Evolutionary conservation across 2,113 vertebrate genomes (phyloP).

Genomic region (Natator depressus): DNA sequence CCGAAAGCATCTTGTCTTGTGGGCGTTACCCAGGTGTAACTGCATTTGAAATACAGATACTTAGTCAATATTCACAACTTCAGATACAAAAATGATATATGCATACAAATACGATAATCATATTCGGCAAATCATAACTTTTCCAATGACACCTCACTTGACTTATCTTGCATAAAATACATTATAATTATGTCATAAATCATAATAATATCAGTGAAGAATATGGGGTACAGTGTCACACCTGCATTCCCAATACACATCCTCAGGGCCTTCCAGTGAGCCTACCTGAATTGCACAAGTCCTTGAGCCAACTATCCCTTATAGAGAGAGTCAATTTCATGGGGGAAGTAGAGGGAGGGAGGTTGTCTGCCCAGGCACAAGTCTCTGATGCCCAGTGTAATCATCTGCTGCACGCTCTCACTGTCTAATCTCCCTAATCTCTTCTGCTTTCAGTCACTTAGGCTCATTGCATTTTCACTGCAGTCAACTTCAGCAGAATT

Average conservation of each 20-base stretch:
- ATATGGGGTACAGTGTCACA: too few relatives aligned
- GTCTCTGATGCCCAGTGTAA: background rate
- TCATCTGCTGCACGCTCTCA: background rate
- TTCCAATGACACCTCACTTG: too few relatives aligned
- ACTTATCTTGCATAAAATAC: too few relatives aligned
- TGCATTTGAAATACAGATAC: too few relatives aligned
- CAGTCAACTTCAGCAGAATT: background rate
- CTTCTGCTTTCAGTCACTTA: background rate
- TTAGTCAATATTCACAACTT: too few relatives aligned
- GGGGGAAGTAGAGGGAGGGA: background rate
- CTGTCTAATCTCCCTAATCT: background rate
- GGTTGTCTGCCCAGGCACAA: background rate
- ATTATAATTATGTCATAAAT: too few relatives aligned
- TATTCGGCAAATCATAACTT: too few relatives aligned
- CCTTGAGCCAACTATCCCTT: background rate
- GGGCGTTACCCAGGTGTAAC: too few relatives aligned
- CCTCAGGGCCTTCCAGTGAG: background rate
- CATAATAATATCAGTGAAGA: too few relatives aligned
- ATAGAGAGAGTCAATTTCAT: background rate
- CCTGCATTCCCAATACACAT: rapidly evolving
- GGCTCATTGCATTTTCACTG: background rate
- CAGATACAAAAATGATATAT: too few relatives aligned
- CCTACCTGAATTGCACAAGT: background rate
- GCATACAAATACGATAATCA: too few relatives aligned
- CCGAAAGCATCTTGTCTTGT: too few relatives aligned